Evolutionary conservation across 2,888 invertebrate species (phyloP).

Genomic region (Apotomis betuletana): DNA sequence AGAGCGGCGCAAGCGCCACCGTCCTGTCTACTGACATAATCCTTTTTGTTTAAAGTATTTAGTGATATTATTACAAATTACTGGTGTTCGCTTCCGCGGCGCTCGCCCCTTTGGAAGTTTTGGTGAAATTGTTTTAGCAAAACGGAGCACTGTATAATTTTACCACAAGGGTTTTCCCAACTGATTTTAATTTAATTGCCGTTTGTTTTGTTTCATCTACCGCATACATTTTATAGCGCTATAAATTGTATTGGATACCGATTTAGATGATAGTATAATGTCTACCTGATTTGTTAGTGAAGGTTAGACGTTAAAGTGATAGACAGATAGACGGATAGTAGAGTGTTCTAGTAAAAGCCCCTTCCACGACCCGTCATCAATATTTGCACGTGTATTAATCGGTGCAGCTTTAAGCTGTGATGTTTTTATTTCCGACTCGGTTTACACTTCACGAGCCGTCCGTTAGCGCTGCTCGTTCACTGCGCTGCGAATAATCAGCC

Average conservation of each 20-base stretch:
- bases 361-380: too few species aligned
- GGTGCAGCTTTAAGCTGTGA: background rate
- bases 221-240: too few species aligned
- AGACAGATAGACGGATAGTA: too few species aligned
- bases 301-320: too few species aligned
- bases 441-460: slow-evolving; percentile 3
- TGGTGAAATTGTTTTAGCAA: background rate
- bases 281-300: too few species aligned
- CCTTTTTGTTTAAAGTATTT: background rate
- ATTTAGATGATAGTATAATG: too few species aligned
- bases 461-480: slow-evolving; percentile 7
- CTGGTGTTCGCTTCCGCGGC: slow-evolving; percentile 3
- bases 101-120: background rate
- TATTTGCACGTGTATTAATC: too few species aligned
- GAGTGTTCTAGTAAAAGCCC: too few species aligned
- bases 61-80: slow-evolving; percentile 22
- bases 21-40: background rate
- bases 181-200: too few species aligned
- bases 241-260: too few species aligned
- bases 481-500: background rate
- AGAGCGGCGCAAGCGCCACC: background rate
- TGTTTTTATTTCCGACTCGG: slow-evolving; percentile 17
- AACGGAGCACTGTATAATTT: background rate
- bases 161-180: too few species aligned
- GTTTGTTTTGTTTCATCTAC: too few species aligned